Evolutionary conservation across 2,888 invertebrate genomes (phyloP), one percentile per base, ranked within the genome.

Genomic region (Xylocampa areola): DNA sequence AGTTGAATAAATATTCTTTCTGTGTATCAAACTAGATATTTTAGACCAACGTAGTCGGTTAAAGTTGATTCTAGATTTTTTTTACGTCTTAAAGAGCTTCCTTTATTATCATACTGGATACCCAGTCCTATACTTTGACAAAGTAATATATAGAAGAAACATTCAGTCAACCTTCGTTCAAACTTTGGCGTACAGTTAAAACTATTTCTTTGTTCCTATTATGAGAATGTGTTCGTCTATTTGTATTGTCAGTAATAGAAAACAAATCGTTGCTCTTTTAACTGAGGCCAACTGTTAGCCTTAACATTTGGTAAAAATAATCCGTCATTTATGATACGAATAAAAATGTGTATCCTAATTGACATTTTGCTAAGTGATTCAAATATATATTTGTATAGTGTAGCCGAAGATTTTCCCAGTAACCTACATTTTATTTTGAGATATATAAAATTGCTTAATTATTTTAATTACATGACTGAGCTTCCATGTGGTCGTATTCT

Each of bases 301-400:
- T 72, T 73, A 70, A 60, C 63, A 70, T 73, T 67, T 73, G 8
- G 14, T 11, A 11, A 29, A 66, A 67, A 35, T 44, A 62, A 47
- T 45, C 14, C 27, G 13, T 10, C n/a, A 32, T 32, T n/a, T 43
- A 27, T 25, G 32, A 5, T 10, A 17, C 11, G 4, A 39, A 39
- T 49, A 21, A 45, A 35, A 45, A 47, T 47, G 37, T 65, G 45
- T 52, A 29, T 59, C 41, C 45, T 51, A 52, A 66, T 59, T 51
- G 36, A 23, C 17, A 33, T 45, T 50, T 51, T 25, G 45, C 43
- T 50, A 25, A 58, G 25, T 27, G 5, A 44, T 37, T 44, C 39
- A 14, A 36, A 47, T 25, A 16, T 16, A 32, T 35, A 13, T 30
- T 41, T 13, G 35, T 29, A 16, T 30, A 10, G 23, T 14, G 16